phyloP scores from a whole-genome alignment of 2,113 vertebrate species.

The Todiramphus saurophagus region DNA sequence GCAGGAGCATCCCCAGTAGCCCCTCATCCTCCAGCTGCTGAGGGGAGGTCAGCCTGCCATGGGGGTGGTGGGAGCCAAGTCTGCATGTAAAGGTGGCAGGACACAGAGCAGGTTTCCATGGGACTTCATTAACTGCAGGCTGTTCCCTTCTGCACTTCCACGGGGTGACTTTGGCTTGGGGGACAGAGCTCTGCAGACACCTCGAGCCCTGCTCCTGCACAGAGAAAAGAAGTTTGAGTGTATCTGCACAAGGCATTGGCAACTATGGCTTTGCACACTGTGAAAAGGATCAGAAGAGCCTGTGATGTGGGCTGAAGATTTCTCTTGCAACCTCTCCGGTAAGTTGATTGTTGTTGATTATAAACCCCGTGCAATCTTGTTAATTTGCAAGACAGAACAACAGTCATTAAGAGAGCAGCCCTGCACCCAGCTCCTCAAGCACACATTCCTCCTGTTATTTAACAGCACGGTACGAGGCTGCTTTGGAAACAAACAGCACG shows the following conservation, averaged over 20 bases:
- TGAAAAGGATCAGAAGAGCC: not conserved
- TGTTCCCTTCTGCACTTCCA: not conserved
- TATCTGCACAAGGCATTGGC: not conserved
- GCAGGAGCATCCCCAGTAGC: fast-evolving
- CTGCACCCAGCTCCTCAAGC: not conserved
- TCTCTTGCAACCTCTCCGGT: not conserved
- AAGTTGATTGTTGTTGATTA: conserved; percentile 54
- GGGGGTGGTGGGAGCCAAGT: not conserved
- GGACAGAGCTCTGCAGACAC: not conserved
- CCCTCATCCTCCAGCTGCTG: fast-evolving
- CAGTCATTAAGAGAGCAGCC: not conserved
- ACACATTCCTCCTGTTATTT: not conserved
- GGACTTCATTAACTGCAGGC: not conserved
- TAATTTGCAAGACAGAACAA: conserved; percentile 20
- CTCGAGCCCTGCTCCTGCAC: not conserved
- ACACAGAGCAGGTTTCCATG: not conserved
- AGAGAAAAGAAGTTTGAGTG: not conserved
- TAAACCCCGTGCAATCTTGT: conserved; percentile 31
- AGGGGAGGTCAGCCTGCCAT: not conserved
- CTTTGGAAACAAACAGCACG: not conserved
- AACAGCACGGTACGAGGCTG: not conserved
- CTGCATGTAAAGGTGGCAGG: fast-evolving
- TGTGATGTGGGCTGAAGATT: not conserved
- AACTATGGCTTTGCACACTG: fast-evolving
- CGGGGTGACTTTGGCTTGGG: not conserved